Evolutionary conservation across 1,140 invertebrate species (phyloP), one percentile per base, ranked within the genome.

Genomic region (Metopolophium dirhodum): DNA sequence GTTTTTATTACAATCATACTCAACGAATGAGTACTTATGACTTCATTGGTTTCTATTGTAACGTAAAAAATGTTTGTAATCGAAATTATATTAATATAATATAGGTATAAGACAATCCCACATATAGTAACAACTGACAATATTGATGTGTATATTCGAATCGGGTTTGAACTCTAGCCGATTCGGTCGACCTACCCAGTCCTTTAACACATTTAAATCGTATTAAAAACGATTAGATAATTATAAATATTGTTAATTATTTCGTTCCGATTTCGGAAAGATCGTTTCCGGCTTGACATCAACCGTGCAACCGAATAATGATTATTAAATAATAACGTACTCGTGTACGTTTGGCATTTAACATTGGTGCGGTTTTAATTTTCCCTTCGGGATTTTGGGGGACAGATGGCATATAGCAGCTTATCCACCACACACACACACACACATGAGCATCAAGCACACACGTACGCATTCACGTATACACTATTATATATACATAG

Each of bases 321-420:
- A 45, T 45, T 45, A 45, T 41, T 45, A 45, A 41, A 85, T 85
- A 77, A 77, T 77, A 68, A 37, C 8, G n/a, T 85, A 68, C 37
- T 26, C 23, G 30, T n/a, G 30, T n/a, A 30, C 30, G 18, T 49
- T 87, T 35, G 30, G 45, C 14, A n/a, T n/a, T n/a, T 45, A 35
- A 49, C 41, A n/a, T 22, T 47, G 26, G 86, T 51, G 61, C 7
- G 18, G 47, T 88, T 45, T 86, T 51, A 0, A 49, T 88, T 47
- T 51, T 54, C n/a, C 30, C 47, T 88, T 77, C 8, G 7, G n/a
- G n/a, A 51, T 88, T 88, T 88, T 23, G 20, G 45, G 87, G 87
- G 87, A 88, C 87, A 88, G 87, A 88, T 88, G 87, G 86, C 49
- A 88, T 51, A 47, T 20, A 45, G 47, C 1, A 88, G 45, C 49